These are phyloP conservation scores for Hylyphantes graminicola DNA, from an alignment of 1,140 invertebrate genomes.

Conservation along the genomic window DNA sequence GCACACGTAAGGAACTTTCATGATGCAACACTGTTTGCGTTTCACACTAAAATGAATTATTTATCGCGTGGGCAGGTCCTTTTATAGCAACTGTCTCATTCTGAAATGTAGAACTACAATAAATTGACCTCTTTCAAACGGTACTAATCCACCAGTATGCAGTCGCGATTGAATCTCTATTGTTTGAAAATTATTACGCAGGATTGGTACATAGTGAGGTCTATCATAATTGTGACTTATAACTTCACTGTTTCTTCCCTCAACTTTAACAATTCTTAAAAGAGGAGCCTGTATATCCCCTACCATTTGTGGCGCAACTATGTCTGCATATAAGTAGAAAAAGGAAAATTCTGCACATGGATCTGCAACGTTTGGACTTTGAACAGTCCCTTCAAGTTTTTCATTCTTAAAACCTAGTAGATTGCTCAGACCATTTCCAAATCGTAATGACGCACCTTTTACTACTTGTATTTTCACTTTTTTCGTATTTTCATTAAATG, in stretches of 20 bases:
- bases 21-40: neutral
- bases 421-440: neutral
- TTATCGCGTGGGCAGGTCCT: neutral
- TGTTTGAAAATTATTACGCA: slow-evolving; percentile 9
- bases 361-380: neutral
- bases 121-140: slow-evolving; percentile 37
- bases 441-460: neutral
- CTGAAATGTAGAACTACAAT: slow-evolving; percentile 4
- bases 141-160: slow-evolving; percentile 10
- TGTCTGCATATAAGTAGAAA: slow-evolving; percentile 13
- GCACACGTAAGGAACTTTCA: slow-evolving; percentile 12
- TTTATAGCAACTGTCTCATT: slow-evolving; percentile 16
- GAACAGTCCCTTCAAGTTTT: neutral
- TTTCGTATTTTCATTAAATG: neutral
- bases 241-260: slow-evolving; percentile 22
- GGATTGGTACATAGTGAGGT: slow-evolving; percentile 10
- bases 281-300: slow-evolving; percentile 19
- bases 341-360: neutral
- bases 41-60: neutral
- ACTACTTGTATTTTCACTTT: neutral
- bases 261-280: slow-evolving; percentile 3
- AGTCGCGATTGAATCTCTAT: slow-evolving; percentile 2
- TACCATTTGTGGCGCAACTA: neutral
- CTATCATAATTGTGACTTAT: slow-evolving; percentile 13
- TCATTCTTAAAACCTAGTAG: neutral